Conservation (phyloP, 2,113 vertebrate species). For the Rhipidura dahli region DNA sequence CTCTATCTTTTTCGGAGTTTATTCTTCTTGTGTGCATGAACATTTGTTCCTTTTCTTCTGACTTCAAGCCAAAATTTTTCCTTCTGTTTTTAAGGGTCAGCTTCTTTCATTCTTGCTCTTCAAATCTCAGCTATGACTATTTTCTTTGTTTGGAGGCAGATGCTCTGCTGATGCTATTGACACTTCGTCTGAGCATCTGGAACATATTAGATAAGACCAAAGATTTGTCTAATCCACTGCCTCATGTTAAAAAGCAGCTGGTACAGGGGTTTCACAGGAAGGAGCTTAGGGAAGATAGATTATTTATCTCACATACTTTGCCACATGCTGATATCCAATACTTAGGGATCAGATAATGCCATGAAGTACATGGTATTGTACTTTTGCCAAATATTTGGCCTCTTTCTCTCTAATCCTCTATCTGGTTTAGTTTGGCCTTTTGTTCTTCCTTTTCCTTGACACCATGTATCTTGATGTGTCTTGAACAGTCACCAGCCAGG, state of each 20-base stretch:
- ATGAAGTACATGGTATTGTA: slow-evolving; percentile 30
- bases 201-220: slow-evolving; percentile 28
- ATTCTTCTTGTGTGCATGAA: background rate
- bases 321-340: slow-evolving; percentile 58
- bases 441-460: slow-evolving; percentile 23
- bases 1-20: background rate
- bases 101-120: background rate
- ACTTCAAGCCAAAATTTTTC: background rate
- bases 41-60: background rate
- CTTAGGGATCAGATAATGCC: slow-evolving; percentile 36
- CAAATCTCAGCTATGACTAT: background rate
- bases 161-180: slow-evolving; percentile 35
- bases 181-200: slow-evolving; percentile 47
- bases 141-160: slow-evolving; percentile 41
- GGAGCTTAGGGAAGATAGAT: slow-evolving; percentile 29
- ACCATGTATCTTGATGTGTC: background rate
- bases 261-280: slow-evolving; percentile 51
- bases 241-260: slow-evolving; percentile 51
- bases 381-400: slow-evolving; percentile 44
- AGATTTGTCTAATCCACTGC: slow-evolving; percentile 37
- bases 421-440: slow-evolving; percentile 36
- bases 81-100: background rate
- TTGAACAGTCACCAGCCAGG: background rate
- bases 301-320: slow-evolving; percentile 51
- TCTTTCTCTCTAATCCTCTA: slow-evolving; percentile 25